Evolutionary conservation across 1,140 invertebrate genomes (phyloP).

Genomic region (Formica selysi): DNA sequence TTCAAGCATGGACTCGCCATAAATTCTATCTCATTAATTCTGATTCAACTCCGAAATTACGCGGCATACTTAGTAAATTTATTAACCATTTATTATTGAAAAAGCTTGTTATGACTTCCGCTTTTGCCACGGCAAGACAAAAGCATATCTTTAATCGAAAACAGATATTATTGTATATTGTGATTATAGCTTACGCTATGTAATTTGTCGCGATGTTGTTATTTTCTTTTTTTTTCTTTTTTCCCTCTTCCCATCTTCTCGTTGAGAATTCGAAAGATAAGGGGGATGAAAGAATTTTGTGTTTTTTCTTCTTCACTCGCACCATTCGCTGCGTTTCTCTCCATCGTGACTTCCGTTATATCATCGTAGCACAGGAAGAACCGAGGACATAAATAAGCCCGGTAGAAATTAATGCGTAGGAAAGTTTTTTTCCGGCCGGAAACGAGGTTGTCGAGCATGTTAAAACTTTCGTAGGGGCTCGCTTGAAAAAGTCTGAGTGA

Average conservation of each 20-base stretch:
- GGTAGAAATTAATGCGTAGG: constrained; percentile 54
- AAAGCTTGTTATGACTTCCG: background rate
- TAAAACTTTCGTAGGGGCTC: constrained; percentile 30
- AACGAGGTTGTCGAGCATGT: constrained; percentile 53
- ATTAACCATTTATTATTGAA: constrained; percentile 33
- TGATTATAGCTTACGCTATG: constrained; percentile 69
- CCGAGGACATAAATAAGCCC: constrained; percentile 42
- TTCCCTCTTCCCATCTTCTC: background rate
- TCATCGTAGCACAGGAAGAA: constrained; percentile 23
- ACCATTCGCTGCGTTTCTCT: constrained; percentile 35
- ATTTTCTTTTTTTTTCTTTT: background rate
- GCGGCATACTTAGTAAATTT: constrained; percentile 4
- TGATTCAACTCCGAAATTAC: background rate
- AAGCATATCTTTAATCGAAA: constrained; percentile 78
- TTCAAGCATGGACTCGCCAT: background rate
- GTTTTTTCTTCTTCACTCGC: constrained; percentile 2
- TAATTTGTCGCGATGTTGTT: constrained; percentile 70
- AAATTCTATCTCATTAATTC: background rate
- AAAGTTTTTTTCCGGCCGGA: constrained; percentile 53
- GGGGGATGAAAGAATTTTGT: background rate
- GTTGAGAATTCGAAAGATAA: background rate
- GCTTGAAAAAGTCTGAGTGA: constrained; percentile 25
- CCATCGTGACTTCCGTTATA: constrained; percentile 29
- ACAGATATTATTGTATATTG: constrained; percentile 70
- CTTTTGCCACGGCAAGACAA: constrained; percentile 29